Base-by-base conservation (phyloP, 37 sponge, comb jelly and placozoan species). In the Chondrilla cf. caribensis region DNA sequence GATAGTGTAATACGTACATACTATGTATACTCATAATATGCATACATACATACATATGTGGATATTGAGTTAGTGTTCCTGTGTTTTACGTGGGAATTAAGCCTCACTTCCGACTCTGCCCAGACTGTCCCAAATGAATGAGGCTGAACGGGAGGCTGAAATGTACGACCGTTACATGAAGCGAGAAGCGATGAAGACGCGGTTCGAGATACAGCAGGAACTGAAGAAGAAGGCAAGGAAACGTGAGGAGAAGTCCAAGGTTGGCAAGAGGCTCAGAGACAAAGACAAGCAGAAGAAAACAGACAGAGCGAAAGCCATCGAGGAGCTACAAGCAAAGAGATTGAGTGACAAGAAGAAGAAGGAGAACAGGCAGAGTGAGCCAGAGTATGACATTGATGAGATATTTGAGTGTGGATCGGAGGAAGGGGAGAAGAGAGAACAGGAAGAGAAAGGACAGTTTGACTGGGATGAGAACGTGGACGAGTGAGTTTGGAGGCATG, bases 81-180 rank as follows among this genome's bases (percentile, higher is more conserved):
- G n/a, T n/a, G n/a, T n/a, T n/a, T n/a, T n/a, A n/a, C n/a, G n/a
- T n/a, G n/a, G n/a, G n/a, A n/a, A n/a, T n/a, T n/a, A n/a, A n/a
- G n/a, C n/a, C n/a, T n/a, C n/a, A n/a, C n/a, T n/a, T n/a, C n/a
- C n/a, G n/a, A n/a, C n/a, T n/a, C n/a, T n/a, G n/a, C n/a, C n/a
- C 24, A 86, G 86, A 35, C 62, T 97, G 39, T 80, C 79, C 35
- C 70, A 76, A 26, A 95, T 98, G 96, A 98, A 92, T 28, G 99
- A 98, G 65, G 90, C 87, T 25, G 99, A 98, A 85, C 83, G 99
- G 54, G 99, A 98, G 72, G 83, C 81, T 51, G 99, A 96, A 79
- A 79, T 98, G 72, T 95, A 86, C 43, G 88, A 87, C 26, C 87
- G 92, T 77, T 86, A 58, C 77, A 83, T 82, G 60, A 91, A 95